These are phyloP conservation scores for Collichthys lucidus DNA, from an alignment of 2,113 vertebrate species.

Conservation along the genomic window DNA sequence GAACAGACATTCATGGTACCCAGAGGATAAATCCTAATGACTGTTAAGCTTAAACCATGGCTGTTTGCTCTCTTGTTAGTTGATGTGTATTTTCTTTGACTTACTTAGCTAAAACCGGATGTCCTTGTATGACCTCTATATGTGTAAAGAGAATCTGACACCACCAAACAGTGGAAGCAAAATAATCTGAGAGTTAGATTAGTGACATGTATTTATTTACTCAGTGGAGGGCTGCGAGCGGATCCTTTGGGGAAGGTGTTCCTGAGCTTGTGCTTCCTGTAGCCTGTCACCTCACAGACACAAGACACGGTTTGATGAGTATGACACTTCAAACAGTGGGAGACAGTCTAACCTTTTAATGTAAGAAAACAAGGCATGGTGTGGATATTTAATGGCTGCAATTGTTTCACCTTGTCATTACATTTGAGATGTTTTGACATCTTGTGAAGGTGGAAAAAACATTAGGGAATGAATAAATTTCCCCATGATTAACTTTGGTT, in stretches of 20 bases:
- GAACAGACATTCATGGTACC: neutral
- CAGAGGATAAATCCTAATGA: neutral
- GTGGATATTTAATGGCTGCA: constrained; percentile 5
- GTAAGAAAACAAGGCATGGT: neutral
- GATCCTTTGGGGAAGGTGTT: constrained; percentile 12
- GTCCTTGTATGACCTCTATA: constrained; percentile 15
- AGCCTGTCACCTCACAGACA: constrained; percentile 20
- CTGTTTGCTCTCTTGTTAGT: neutral
- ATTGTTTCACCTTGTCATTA: constrained; percentile 27
- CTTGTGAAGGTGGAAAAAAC: neutral
- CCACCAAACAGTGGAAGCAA: neutral
- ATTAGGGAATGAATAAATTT: constrained; percentile 8
- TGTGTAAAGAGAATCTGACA: neutral
- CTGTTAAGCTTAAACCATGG: neutral
- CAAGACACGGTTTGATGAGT: constrained; percentile 14
- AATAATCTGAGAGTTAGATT: neutral
- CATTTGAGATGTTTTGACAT: constrained; percentile 19
- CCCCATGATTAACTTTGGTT: neutral
- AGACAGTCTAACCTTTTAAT: constrained; percentile 25
- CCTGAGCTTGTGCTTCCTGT: constrained; percentile 24
- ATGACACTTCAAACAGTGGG: neutral
- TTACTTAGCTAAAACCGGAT: neutral
- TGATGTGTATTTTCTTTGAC: neutral
- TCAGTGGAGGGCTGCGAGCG: constrained; percentile 2
- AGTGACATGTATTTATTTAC: constrained; percentile 32